Evolutionary conservation across 2,888 invertebrate genomes (phyloP), one percentile per base, ranked within the genome.

Genomic region (Thysanoteuthis rhombus): DNA sequence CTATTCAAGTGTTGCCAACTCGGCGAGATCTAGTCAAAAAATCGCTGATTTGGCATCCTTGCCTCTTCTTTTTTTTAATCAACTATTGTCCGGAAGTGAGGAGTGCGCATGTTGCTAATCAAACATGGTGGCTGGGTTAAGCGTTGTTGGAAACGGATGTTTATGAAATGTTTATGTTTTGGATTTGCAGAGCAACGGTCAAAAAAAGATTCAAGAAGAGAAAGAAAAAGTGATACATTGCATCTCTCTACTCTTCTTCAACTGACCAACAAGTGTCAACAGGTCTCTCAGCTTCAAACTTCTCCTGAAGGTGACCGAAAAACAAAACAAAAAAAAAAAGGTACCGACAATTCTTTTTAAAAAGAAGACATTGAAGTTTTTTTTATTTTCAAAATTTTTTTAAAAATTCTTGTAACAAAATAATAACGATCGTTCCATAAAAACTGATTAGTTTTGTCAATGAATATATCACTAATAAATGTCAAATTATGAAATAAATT

Each of bases 71-170:
- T n/a, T n/a, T n/a, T n/a, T n/a, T n/a, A n/a, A n/a, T n/a, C n/a
- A n/a, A n/a, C n/a, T n/a, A n/a, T n/a, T n/a, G 16, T 12, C 75
- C 92, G 92, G 92, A 92, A 92, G 92, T 92, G 1, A 10, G 0
- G 16, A 40, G 1, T 42, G 92, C 92, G 92, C 92, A 92, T 92
- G 92, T 42, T 45, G 25, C 16, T 92, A 45, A 45, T 92, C 32
- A 92, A 92, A 92, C 42, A 92, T 92, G 92, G 92, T 45, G 92
- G n/a, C n/a, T 2, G 12, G 32, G 25, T 22, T 45, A n/a, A 92
- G 92, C 92, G 92, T 92, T 92, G 92, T 92, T 92, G 92, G 92
- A 92, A 92, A 92, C 92, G 92, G 92, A 92, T 92, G 92, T 92
- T 92, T 92, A 92, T 92, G 42, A 42, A 92, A 6, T 92, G 92